Evolutionary conservation across 2,113 vertebrate species (phyloP).

Genomic region (Suncus etruscus): DNA sequence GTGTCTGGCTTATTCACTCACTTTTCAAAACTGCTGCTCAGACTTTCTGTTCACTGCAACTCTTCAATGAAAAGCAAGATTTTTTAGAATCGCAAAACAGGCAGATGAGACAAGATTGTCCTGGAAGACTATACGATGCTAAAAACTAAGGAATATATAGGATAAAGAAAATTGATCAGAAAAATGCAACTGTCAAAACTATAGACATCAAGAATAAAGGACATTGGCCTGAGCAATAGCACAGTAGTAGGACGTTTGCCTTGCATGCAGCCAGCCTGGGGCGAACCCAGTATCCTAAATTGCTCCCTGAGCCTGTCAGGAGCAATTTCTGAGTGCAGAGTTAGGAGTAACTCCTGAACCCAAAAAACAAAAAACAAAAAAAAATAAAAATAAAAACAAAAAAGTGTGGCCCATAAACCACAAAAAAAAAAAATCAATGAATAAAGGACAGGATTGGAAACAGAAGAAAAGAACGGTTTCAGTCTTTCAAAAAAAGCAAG

Average conservation of each 20-base stretch:
- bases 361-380: too few relatives aligned
- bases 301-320: too few relatives aligned
- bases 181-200: neutral
- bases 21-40: neutral
- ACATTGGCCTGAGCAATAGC: too few relatives aligned
- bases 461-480: neutral
- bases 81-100: neutral
- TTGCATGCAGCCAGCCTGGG: too few relatives aligned
- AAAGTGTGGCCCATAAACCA: too few relatives aligned
- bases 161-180: neutral
- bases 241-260: too few relatives aligned
- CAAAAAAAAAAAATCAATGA: too few relatives aligned
- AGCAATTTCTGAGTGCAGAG: too few relatives aligned
- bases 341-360: too few relatives aligned
- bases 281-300: too few relatives aligned
- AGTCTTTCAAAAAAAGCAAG: conserved; percentile 17
- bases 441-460: neutral
- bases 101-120: neutral
- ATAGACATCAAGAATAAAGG: neutral
- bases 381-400: too few relatives aligned
- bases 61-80: neutral
- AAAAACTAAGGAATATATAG: neutral
- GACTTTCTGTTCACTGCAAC: neutral
- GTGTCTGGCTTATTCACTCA: neutral
- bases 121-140: neutral